Evolutionary conservation across 2,888 invertebrate genomes (phyloP).

Genomic region (Apocheima hispidaria): DNA sequence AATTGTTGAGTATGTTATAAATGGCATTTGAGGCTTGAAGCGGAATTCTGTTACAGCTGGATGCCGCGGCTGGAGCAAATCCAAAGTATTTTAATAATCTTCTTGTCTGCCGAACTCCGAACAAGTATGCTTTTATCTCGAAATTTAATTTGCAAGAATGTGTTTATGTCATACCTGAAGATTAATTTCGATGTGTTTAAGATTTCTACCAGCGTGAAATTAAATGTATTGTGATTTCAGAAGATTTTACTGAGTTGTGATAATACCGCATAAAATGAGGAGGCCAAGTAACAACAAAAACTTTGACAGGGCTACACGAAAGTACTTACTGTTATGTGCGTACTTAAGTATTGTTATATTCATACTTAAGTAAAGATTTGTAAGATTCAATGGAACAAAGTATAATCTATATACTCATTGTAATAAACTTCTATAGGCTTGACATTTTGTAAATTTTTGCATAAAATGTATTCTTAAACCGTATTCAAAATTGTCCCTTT

Average conservation of each 20-base stretch:
- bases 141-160: conserved; percentile 59
- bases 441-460: too few relatives aligned
- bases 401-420: too few relatives aligned
- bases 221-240: conserved; percentile 9
- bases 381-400: too few relatives aligned
- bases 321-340: too few relatives aligned
- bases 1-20: conserved; percentile 57
- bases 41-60: conserved; percentile 44
- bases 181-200: conserved; percentile 31
- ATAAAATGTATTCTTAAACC: too few relatives aligned
- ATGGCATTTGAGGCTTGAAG: conserved; percentile 45
- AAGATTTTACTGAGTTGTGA: neutral
- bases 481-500: too few relatives aligned
- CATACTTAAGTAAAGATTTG: too few relatives aligned
- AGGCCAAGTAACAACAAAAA: too few relatives aligned
- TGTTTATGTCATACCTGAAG: conserved; percentile 41
- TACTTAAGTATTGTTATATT: too few relatives aligned
- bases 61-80: conserved; percentile 49
- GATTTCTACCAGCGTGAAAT: conserved; percentile 27
- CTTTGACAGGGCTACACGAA: too few relatives aligned
- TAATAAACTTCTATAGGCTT: too few relatives aligned
- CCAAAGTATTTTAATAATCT: conserved; percentile 72
- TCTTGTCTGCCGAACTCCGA: conserved; percentile 53
- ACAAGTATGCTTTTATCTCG: conserved; percentile 46
- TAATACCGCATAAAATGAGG: neutral